Conservation (phyloP, 1,140 invertebrate species). For the Anastrepha obliqua region DNA sequence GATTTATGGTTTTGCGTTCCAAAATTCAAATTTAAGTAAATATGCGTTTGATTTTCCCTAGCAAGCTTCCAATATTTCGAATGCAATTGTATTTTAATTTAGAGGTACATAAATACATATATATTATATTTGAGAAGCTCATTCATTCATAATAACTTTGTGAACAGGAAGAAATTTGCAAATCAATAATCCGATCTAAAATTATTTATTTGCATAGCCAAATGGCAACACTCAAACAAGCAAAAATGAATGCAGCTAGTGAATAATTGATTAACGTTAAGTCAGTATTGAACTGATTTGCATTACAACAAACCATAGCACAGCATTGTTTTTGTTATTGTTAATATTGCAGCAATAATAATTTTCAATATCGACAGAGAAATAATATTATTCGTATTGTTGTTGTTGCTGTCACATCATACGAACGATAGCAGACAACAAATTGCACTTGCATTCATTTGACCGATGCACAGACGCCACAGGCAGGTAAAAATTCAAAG, state of each 20-base stretch:
- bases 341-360: neutral
- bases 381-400: neutral
- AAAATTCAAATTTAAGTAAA: too few relatives aligned
- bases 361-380: neutral
- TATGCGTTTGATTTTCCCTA: too few relatives aligned
- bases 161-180: slow-evolving; percentile 6
- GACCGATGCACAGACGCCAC: neutral
- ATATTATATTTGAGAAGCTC: neutral
- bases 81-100: neutral
- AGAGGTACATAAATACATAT: too few relatives aligned
- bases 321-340: neutral
- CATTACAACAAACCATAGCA: slow-evolving; percentile 2
- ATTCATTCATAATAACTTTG: slow-evolving; percentile 6
- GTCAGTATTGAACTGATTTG: slow-evolving; percentile 14
- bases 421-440: neutral
- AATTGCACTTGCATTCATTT: too few relatives aligned
- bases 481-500: slow-evolving; percentile 1
- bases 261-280: slow-evolving; percentile 16
- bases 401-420: neutral
- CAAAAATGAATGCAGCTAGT: neutral
- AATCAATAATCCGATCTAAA: neutral
- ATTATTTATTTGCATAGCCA: too few relatives aligned
- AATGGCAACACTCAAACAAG: neutral
- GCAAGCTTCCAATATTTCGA: too few relatives aligned
- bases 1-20: too few relatives aligned